phyloP scores from a whole-genome alignment of 2,113 vertebrate genomes.

The Dipodomys ordii region DNA sequence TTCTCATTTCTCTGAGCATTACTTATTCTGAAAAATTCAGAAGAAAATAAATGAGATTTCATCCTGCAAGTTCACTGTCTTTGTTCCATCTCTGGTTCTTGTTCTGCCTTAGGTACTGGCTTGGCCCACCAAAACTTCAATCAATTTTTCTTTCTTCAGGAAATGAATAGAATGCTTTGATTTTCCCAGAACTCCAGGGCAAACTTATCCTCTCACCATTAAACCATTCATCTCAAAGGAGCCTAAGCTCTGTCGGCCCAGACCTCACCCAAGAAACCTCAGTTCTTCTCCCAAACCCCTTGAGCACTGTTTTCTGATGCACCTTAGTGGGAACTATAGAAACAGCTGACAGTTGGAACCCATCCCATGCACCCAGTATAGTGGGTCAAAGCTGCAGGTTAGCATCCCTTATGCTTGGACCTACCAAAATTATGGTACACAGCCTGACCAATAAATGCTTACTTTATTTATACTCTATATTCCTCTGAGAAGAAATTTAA shows the following conservation, averaged over 20 bases:
- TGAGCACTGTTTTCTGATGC: not conserved
- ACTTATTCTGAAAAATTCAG: slow-evolving; percentile 50
- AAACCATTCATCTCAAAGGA: slow-evolving; percentile 69
- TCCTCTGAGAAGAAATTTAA: not conserved
- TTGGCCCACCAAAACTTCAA: slow-evolving; percentile 66
- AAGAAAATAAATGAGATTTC: slow-evolving; percentile 45
- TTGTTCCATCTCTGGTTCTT: slow-evolving; percentile 58
- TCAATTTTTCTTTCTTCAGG: slow-evolving; percentile 61
- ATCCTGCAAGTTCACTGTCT: slow-evolving; percentile 36
- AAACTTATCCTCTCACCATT: slow-evolving; percentile 35
- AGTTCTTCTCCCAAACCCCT: not conserved
- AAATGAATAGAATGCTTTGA: slow-evolving; percentile 66
- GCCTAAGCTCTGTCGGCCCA: slow-evolving; percentile 2
- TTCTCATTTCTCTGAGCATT: not conserved
- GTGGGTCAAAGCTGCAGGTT: fast-evolving
- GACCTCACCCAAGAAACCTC: slow-evolving; percentile 20
- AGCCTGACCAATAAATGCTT: not conserved
- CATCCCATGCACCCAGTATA: fast-evolving
- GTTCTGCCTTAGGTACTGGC: slow-evolving; percentile 53
- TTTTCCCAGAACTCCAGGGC: slow-evolving; percentile 61
- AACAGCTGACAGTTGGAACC: not conserved
- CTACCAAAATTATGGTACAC: not conserved
- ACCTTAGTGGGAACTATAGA: not conserved
- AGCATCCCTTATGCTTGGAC: not conserved
- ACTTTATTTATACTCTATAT: not conserved